These are phyloP conservation scores for Oryzias melastigma DNA, from an alignment of 2,113 vertebrate genomes.

Conservation along the genomic window DNA sequence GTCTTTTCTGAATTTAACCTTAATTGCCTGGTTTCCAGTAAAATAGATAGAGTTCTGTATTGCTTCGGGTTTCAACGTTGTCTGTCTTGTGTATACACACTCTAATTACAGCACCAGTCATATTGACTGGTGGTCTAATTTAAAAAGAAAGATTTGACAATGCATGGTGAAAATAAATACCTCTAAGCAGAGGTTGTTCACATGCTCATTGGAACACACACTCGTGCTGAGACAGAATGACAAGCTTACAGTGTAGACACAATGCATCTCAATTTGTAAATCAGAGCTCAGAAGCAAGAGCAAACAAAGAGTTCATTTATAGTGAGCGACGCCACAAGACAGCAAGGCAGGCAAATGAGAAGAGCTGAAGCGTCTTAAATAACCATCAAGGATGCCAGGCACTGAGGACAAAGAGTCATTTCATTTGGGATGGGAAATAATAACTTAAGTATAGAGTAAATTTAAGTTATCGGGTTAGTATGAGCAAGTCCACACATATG, in stretches of 20 bases:
- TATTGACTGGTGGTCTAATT: conserved; percentile 30
- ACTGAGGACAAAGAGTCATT: conserved; percentile 66
- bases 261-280: conserved; percentile 76
- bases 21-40: not conserved
- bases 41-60: conserved; percentile 12
- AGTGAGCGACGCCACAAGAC: conserved; percentile 71
- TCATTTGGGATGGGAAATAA: conserved; percentile 74
- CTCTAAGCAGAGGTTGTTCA: conserved; percentile 35
- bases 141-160: conserved; percentile 47
- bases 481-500: no score
- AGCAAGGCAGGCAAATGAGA: conserved; percentile 55
- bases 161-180: conserved; percentile 39
- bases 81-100: conserved; percentile 27
- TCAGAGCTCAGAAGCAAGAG: conserved; percentile 70
- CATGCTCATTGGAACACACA: conserved; percentile 26
- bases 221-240: conserved; percentile 38
- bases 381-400: conserved; percentile 65
- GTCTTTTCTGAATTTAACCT: conserved; percentile 4
- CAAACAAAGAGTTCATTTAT: conserved; percentile 78
- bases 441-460: conserved; percentile 63
- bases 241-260: conserved; percentile 53
- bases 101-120: conserved; percentile 34
- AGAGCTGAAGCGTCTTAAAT: conserved; percentile 74
- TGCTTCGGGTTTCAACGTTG: conserved; percentile 17
- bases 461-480: no score